Conservation (phyloP, 2,797 vertebrate species). For the Macroramphosus scolopax region DNA sequence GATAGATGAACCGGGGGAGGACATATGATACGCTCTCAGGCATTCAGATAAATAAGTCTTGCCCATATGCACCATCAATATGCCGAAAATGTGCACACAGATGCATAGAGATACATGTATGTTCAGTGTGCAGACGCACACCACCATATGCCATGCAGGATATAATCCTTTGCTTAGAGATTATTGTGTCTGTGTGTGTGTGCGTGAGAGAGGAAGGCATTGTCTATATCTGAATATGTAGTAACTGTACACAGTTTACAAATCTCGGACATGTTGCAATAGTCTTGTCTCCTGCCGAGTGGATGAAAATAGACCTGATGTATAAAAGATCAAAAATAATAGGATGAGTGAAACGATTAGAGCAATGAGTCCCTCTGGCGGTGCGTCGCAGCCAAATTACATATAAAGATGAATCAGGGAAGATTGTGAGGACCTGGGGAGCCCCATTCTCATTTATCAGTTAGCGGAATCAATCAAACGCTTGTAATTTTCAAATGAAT, state of each 20-base stretch:
- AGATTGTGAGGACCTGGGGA: conserved; percentile 3
- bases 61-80: conserved; percentile 11
- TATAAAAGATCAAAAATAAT: conserved; percentile 20
- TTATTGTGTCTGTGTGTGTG: too few species aligned
- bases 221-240: too few species aligned
- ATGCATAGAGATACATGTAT: too few species aligned
- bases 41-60: conserved; percentile 20
- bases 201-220: too few species aligned
- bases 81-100: too few species aligned
- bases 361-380: conserved; percentile 20
- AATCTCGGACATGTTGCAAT: too few species aligned
- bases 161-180: too few species aligned
- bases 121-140: conserved; percentile 14
- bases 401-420: conserved; percentile 9
- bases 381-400: conserved; percentile 2
- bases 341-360: conserved; percentile 17
- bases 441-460: conserved; percentile 14
- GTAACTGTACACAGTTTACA: conserved; percentile 7
- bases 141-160: too few species aligned
- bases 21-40: conserved; percentile 29
- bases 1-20: conserved; percentile 15
- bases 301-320: conserved; percentile 10
- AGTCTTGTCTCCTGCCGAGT: conserved; percentile 9
- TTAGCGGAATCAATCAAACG: conserved; percentile 26
- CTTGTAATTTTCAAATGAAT: conserved; percentile 21